Conservation (phyloP, 2,888 invertebrate genomes). For the Drosophila emarginata region DNA sequence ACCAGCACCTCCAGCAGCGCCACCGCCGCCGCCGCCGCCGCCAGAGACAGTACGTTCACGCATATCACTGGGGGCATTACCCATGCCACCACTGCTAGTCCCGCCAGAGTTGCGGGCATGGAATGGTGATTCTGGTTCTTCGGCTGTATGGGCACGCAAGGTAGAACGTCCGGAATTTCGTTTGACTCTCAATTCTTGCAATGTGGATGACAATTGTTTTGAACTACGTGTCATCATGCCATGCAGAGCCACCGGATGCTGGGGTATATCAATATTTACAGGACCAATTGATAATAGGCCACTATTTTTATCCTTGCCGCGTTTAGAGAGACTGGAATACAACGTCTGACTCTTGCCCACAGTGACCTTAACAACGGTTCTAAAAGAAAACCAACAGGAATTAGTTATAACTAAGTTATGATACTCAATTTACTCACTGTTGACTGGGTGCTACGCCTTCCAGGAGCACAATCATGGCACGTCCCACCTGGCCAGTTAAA, state of each 20-base stretch:
- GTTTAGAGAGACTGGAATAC: slow-evolving; percentile 91
- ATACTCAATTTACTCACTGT: slow-evolving; percentile 85
- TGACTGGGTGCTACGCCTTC: slow-evolving; percentile 95
- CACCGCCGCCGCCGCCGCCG: slow-evolving; percentile 52
- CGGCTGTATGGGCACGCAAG: slow-evolving; percentile 85
- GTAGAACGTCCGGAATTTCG: slow-evolving; percentile 88
- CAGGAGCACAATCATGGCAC: slow-evolving; percentile 94
- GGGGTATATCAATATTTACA: slow-evolving; percentile 97
- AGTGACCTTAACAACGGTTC: slow-evolving; percentile 96
- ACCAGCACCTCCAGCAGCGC: slow-evolving; percentile 52
- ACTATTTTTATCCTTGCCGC: slow-evolving; percentile 90
- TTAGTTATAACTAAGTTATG: no score
- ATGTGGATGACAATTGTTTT: slow-evolving; percentile 94
- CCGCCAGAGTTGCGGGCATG: slow-evolving; percentile 79
- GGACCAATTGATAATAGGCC: slow-evolving; percentile 93
- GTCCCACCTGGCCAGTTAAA: slow-evolving; percentile 93
- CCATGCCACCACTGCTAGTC: slow-evolving; percentile 46
- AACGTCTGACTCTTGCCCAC: slow-evolving; percentile 96
- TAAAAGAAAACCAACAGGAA: slow-evolving; percentile 66
- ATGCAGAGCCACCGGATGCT: slow-evolving; percentile 98
- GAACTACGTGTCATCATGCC: slow-evolving; percentile 99
- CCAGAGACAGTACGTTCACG: slow-evolving; percentile 73
- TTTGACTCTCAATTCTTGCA: slow-evolving; percentile 94
- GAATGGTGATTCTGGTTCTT: slow-evolving; percentile 84
- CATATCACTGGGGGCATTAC: slow-evolving; percentile 58